Evolutionary conservation across 1,140 invertebrate species (phyloP).

Genomic region (Scaptomyza pallida): DNA sequence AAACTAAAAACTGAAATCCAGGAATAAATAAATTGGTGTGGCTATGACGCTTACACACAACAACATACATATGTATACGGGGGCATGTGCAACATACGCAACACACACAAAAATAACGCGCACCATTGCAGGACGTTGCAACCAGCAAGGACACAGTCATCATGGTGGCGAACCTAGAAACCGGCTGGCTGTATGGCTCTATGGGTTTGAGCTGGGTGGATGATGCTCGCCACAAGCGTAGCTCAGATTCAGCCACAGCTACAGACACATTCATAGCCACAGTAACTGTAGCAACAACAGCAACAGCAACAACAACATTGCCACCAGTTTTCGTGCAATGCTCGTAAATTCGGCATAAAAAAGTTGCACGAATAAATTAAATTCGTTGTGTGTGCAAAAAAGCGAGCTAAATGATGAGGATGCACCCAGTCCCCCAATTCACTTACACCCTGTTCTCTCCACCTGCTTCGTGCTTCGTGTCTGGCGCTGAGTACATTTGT

Average conservation of each 20-base stretch:
- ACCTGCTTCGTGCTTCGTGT: conserved; percentile 5
- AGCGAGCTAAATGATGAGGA: conserved; percentile 32
- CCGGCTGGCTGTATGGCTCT: background rate
- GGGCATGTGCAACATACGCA: conserved; percentile 3
- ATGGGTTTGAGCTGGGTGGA: background rate
- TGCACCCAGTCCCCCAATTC: background rate
- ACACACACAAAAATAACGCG: conserved; percentile 13
- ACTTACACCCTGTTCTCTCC: background rate
- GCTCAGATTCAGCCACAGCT: conserved; percentile 21
- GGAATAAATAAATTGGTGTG: conserved; percentile 82
- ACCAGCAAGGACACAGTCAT: conserved; percentile 58
- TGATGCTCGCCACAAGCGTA: conserved; percentile 33
- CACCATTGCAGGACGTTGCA: conserved; percentile 36
- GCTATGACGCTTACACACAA: conserved; percentile 74
- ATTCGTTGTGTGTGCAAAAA: conserved; percentile 58
- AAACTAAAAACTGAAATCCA: conserved; percentile 80
- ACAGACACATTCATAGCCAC: background rate
- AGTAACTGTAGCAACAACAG: background rate
- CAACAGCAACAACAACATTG: conserved; percentile 1
- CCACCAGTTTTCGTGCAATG: conserved; percentile 22
- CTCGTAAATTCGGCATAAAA: conserved; percentile 71
- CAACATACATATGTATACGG: background rate
- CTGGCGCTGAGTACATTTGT: conserved; percentile 47
- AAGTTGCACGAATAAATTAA: conserved; percentile 78
- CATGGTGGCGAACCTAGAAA: conserved; percentile 13